These are phyloP conservation scores for Cheilosia vernalis DNA, from an alignment of 2,888 invertebrate species.

Conservation along the genomic window DNA sequence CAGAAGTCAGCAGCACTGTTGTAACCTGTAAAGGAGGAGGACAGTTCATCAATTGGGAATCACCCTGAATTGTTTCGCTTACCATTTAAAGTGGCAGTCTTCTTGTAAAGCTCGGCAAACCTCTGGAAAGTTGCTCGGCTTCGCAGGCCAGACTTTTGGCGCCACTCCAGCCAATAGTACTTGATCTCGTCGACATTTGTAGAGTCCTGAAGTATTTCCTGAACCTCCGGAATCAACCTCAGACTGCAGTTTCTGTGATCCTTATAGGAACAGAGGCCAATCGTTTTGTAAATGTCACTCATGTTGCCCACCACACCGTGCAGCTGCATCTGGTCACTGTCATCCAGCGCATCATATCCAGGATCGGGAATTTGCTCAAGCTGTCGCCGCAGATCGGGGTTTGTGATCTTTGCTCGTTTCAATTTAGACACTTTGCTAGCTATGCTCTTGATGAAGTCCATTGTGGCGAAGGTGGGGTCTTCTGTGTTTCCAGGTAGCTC, in stretches of 20 bases:
- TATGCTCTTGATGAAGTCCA: constrained; percentile 77
- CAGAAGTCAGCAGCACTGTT: constrained; percentile 86
- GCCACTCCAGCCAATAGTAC: constrained; percentile 82
- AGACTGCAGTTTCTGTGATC: constrained; percentile 87
- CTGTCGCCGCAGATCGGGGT: constrained; percentile 88
- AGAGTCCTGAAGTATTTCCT: constrained; percentile 78
- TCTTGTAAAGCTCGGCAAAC: constrained; percentile 80
- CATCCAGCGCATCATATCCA: constrained; percentile 88
- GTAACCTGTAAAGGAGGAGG: constrained; percentile 32
- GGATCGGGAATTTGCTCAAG: constrained; percentile 89
- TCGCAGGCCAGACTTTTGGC: constrained; percentile 78
- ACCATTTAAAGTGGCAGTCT: constrained; percentile 80
- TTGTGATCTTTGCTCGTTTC: constrained; percentile 84
- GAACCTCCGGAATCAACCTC: constrained; percentile 86
- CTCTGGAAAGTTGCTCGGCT: constrained; percentile 77
- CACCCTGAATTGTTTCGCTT: not conserved
- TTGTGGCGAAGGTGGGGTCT: constrained; percentile 77
- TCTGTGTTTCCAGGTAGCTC: constrained; percentile 76
- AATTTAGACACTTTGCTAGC: constrained; percentile 77
- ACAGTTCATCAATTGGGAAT: not conserved
- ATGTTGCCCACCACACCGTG: constrained; percentile 88
- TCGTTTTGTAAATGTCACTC: constrained; percentile 89
- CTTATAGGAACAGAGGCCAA: constrained; percentile 89
- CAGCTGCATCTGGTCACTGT: constrained; percentile 86
- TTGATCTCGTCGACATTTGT: constrained; percentile 79